Evolutionary conservation across 2,888 invertebrate genomes (phyloP), one percentile per base, ranked within the genome.

Genomic region (Gonocerus acuteangulatus): DNA sequence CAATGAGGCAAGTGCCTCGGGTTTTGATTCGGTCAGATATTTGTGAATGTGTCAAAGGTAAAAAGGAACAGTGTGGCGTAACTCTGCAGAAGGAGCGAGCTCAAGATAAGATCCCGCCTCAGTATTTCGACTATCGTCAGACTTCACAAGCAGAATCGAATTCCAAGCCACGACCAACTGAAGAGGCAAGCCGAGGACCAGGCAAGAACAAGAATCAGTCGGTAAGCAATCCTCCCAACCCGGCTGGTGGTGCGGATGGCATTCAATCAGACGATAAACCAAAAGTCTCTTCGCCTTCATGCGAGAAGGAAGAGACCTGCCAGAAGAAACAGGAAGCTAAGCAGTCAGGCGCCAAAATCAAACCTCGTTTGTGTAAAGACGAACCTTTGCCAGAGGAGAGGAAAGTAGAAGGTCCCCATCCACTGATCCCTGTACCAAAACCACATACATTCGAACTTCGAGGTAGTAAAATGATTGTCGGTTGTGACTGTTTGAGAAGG

Each of bases 401-500:
- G 18, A 42, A 62, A 16, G 27, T 61, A 16, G 42, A 32, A 19
- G 27, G 27, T 9, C 36, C 57, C 15, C 57, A 57, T 9, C 57
- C 57, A 7, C 22, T 45, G n/a, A 16, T 57, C 15, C 56, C 54
- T 1, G 47, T 59, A 18, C 59, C 59, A 2, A 23, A 15, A 18
- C 48, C 59, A 6, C 22, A 22, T 11, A 48, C 48, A n/a, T 48
- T 19, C 21, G 59, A 59, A 34, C 39, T 59, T 1, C 59, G 59
- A 13, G 48, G 59, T 15, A 23, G 48, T n/a, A 48, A 39, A 22
- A 15, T 59, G 23, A 9, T 48, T 4, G 48, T 59, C n/a, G 59
- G 59, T 4, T 59, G 59, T 19, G 15, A n/a, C 13, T 59, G 59
- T 16, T 34, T 59, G 16, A 34, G 34, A 11, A 48, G 59, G 39